phyloP scores from a whole-genome alignment of 64 coral and sea anemone species.

The Actinia equina region DNA sequence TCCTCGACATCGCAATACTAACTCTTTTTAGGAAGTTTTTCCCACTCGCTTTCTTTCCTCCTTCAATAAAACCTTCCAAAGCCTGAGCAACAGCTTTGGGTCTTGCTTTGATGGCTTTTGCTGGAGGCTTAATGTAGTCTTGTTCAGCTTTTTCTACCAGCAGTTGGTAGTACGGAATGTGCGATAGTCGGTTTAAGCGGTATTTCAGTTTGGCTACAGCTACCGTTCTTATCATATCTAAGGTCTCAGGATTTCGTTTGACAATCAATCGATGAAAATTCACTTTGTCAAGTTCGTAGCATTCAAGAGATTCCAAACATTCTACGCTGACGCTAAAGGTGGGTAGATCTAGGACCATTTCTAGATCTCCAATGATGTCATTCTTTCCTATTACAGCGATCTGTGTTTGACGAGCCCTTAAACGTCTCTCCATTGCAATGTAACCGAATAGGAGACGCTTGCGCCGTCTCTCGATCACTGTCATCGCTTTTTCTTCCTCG shows the following conservation, averaged over 20 bases:
- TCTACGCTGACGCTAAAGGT: slow-evolving; percentile 61
- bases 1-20: not conserved
- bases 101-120: not conserved
- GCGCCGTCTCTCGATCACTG: slow-evolving; percentile 73
- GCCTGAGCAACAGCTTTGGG: not conserved
- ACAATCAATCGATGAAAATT: slow-evolving; percentile 70
- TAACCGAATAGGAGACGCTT: slow-evolving; percentile 58
- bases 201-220: slow-evolving; percentile 55
- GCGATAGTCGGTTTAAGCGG: slow-evolving; percentile 35
- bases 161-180: slow-evolving; percentile 61
- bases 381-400: slow-evolving; percentile 72
- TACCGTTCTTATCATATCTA: slow-evolving; percentile 39
- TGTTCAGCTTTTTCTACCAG: slow-evolving; percentile 42
- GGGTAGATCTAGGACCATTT: slow-evolving; percentile 65
- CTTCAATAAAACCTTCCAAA: not conserved
- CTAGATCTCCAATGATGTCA: slow-evolving; percentile 78
- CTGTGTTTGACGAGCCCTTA: slow-evolving; percentile 45
- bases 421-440: slow-evolving; percentile 71
- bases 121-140: not conserved
- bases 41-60: not conserved
- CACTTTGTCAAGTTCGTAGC: slow-evolving; percentile 76
- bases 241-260: slow-evolving; percentile 57
- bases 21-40: slow-evolving; percentile 10
- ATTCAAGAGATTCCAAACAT: slow-evolving; percentile 70
- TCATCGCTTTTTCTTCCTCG: slow-evolving; percentile 61